These are phyloP conservation scores for Entosphenus tridentatus DNA, from an alignment of 2,113 vertebrate genomes.

Conservation along the genomic window DNA sequence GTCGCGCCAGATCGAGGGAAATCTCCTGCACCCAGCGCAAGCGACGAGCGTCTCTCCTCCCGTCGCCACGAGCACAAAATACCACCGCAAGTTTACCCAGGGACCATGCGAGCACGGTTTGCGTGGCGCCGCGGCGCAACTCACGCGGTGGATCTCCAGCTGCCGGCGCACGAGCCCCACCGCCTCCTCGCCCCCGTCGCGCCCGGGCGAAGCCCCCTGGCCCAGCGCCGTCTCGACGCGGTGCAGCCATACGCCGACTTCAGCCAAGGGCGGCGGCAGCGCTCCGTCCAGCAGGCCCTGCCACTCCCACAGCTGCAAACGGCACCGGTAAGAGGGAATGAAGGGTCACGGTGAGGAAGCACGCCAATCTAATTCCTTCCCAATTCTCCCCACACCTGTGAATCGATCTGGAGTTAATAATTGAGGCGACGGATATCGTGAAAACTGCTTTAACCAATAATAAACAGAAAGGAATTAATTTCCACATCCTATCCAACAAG, in stretches of 20 bases:
- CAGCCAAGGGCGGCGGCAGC: conserved; percentile 66
- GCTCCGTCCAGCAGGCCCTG: conserved; percentile 74
- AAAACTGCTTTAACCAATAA: too few relatives aligned
- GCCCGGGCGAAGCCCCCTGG: conserved; percentile 67
- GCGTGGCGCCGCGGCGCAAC: too few relatives aligned
- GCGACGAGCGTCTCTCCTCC: too few relatives aligned
- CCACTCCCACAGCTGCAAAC: conserved; percentile 64
- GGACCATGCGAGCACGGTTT: too few relatives aligned
- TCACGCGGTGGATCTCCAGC: conserved; percentile 70
- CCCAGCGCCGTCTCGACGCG: conserved; percentile 52
- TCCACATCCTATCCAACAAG: too few relatives aligned
- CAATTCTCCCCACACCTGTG: too few relatives aligned
- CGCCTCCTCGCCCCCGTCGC: conserved; percentile 72
- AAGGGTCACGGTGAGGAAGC: too few relatives aligned
- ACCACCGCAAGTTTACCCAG: neutral
- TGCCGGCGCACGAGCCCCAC: conserved; percentile 62
- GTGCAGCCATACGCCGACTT: conserved; percentile 72
- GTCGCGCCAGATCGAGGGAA: neutral
- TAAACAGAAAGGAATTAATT: too few relatives aligned
- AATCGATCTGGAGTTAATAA: too few relatives aligned
- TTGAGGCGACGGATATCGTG: too few relatives aligned
- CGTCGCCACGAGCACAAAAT: neutral
- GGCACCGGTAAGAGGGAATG: neutral
- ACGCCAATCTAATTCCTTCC: too few relatives aligned
- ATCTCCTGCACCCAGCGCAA: neutral